These are phyloP conservation scores for Pinna nobilis DNA, from an alignment of 1,140 invertebrate species.

Conservation along the genomic window DNA sequence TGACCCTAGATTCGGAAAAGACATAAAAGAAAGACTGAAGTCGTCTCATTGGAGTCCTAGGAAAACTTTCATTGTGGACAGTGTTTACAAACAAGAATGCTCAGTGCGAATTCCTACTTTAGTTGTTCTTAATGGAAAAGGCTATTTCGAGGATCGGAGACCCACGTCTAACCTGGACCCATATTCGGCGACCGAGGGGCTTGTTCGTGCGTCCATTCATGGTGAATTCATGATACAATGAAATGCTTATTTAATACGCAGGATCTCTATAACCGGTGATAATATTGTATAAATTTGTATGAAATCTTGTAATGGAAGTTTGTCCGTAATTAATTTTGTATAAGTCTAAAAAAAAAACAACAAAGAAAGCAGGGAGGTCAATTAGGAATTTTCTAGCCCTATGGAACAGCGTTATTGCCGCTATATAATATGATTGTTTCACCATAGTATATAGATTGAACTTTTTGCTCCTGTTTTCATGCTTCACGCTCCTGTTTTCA, in stretches of 20 bases:
- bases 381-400: too few species aligned
- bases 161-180: conserved; percentile 96
- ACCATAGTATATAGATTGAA: too few species aligned
- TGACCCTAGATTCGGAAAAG: conserved; percentile 80
- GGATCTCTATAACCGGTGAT: too few species aligned
- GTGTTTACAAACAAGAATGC: conserved; percentile 74
- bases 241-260: not conserved
- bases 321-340: too few species aligned
- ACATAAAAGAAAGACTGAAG: conserved; percentile 74
- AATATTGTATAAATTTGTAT: too few species aligned
- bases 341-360: too few species aligned
- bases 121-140: conserved; percentile 87
- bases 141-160: conserved; percentile 93
- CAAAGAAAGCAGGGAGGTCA: too few species aligned
- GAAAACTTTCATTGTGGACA: conserved; percentile 67
- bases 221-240: conserved; percentile 73
- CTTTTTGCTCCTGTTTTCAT: too few species aligned
- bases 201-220: conserved; percentile 48
- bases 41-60: conserved; percentile 70
- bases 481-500: too few species aligned
- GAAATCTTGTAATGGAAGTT: too few species aligned
- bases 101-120: conserved; percentile 77
- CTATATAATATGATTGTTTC: too few species aligned
- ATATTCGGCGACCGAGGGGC: conserved; percentile 77
- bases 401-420: too few species aligned